Evolutionary conservation across 2,113 vertebrate species (phyloP).

Genomic region (Pelecanoides urinatrix): DNA sequence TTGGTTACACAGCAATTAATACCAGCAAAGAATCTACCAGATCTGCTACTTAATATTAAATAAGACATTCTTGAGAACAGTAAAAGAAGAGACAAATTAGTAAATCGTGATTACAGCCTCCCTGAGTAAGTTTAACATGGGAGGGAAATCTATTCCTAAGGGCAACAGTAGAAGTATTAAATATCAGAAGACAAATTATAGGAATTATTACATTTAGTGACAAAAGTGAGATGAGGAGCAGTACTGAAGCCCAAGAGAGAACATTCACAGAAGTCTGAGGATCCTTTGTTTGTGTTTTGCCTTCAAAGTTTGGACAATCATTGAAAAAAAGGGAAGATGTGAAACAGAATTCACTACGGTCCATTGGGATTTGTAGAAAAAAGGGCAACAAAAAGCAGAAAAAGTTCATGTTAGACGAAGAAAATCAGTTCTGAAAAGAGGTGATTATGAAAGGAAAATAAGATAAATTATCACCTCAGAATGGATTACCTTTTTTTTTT

Average conservation of each 20-base stretch:
- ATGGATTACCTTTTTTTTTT: background rate
- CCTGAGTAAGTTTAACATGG: background rate
- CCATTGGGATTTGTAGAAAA: background rate
- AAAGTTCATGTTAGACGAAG: background rate
- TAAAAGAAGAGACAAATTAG: conserved; percentile 1
- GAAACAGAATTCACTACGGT: background rate
- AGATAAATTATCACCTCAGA: background rate
- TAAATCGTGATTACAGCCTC: background rate
- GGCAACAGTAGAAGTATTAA: background rate
- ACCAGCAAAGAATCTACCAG: background rate
- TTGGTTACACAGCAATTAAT: conserved; percentile 3
- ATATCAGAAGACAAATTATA: background rate
- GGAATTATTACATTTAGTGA: background rate
- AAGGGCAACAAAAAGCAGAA: background rate
- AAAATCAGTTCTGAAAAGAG: background rate
- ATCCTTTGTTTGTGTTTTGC: background rate
- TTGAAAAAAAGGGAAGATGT: background rate
- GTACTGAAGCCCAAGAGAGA: background rate
- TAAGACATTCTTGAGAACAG: background rate
- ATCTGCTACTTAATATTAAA: background rate
- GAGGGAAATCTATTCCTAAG: background rate
- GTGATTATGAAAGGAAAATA: background rate
- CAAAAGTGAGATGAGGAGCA: background rate
- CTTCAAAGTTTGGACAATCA: background rate
- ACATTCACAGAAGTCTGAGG: background rate